Base-by-base conservation (phyloP, 2,888 invertebrate species). In the Carcina quercana region DNA sequence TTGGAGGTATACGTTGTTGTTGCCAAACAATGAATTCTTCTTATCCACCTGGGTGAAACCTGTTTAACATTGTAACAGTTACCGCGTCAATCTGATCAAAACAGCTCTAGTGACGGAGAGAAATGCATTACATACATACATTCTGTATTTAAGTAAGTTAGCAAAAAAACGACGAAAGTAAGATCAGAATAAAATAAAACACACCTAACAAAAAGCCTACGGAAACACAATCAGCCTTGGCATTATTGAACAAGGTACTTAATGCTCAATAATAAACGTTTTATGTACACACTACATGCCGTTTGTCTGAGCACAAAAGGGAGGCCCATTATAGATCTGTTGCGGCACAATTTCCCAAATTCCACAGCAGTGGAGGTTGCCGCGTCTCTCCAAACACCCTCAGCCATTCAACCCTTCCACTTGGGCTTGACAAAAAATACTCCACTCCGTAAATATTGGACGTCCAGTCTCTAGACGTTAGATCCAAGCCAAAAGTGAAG, bases 381-480 rank as follows among this genome's bases (percentile, higher is more conserved):
- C 46, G 58, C 47, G 56, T 51, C 73, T 75, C 65, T 62, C 53
- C 64, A 76, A 78, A 82, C 68, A 82, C 68, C 71, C 71, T 63
- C 63, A 67, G 63, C 76, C 76, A 79, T 83, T 82, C 82, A 83
- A 80, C 80, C 82, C 82, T 80, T 76, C 74, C 62, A 73, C 68
- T 73, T 54, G 67, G 62, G 74, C 72, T 65, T 73, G 73, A 83
- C 80, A 80, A 82, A 82, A 82, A 82, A 78, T 79, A 79, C 79
- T 76, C 66, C 66, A 70, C 64, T 72, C 50, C 50, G 80, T 79
- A 69, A 83, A 82, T 83, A 82, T 83, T 80, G 62, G 55, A 56
- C 57, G 59, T 66, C 62, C 71, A 75, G 66, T 59, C 62, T 64
- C 65, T 62, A 47, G 39, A 34, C 37, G 39, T 28, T 30, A 55